Conservation (phyloP, 2,888 invertebrate species). For the Plagodis pulveraria region DNA sequence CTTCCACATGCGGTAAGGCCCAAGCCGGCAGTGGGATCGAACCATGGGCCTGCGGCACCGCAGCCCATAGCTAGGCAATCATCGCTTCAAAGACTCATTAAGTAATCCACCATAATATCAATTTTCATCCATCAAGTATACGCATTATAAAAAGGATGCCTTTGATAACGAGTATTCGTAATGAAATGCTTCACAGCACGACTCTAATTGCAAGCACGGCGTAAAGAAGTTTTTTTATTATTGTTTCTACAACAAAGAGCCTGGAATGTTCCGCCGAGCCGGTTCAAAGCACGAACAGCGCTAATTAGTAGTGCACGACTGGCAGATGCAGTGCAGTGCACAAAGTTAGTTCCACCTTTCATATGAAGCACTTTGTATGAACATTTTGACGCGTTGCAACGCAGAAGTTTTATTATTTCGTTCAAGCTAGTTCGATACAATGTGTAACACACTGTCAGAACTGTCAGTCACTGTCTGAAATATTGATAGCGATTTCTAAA, state of each 20-base stretch:
- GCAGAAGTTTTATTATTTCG: slow-evolving; percentile 50
- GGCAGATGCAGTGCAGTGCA: slow-evolving; percentile 35
- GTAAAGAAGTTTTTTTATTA: slow-evolving; percentile 27
- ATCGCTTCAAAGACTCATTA: too few relatives aligned
- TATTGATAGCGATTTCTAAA: too few relatives aligned
- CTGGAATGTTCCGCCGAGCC: slow-evolving; percentile 17
- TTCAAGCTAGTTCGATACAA: slow-evolving; percentile 46
- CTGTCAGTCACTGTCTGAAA: too few relatives aligned
- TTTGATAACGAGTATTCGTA: slow-evolving; percentile 1
- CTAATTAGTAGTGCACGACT: slow-evolving; percentile 67
- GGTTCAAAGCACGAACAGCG: slow-evolving; percentile 45
- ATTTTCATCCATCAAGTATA: background rate
- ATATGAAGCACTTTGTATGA: slow-evolving; percentile 53
- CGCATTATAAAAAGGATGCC: slow-evolving; percentile 1
- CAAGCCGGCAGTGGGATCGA: too few relatives aligned
- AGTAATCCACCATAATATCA: too few relatives aligned
- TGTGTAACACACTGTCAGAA: slow-evolving; percentile 34
- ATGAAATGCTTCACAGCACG: slow-evolving; percentile 14
- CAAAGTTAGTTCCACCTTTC: slow-evolving; percentile 55
- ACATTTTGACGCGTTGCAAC: slow-evolving; percentile 57
- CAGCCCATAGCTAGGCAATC: too few relatives aligned
- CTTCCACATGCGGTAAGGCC: too few relatives aligned
- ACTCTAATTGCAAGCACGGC: slow-evolving; percentile 19
- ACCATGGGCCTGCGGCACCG: too few relatives aligned
- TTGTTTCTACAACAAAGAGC: slow-evolving; percentile 31